Evolutionary conservation across 2,888 invertebrate species (phyloP).

Genomic region (Ormyrus pomaceus): DNA sequence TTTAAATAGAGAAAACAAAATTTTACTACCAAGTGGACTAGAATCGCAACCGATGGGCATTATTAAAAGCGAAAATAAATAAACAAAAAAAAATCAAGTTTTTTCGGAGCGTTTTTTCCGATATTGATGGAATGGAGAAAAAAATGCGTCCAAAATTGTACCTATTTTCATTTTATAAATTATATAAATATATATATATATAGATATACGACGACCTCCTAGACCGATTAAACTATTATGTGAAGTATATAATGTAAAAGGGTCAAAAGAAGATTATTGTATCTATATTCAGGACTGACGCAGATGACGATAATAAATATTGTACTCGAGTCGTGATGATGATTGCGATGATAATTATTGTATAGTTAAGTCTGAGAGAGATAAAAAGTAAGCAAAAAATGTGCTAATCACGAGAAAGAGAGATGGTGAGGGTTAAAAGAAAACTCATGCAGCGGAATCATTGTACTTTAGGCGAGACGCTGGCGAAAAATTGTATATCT

Average conservation of each 20-base stretch:
- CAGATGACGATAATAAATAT: conserved; percentile 68
- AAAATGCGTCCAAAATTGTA: conserved; percentile 75
- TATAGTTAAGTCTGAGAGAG: conserved; percentile 70
- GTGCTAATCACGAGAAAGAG: conserved; percentile 58
- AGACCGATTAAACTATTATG: conserved; percentile 69
- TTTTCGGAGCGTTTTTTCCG: conserved; percentile 75
- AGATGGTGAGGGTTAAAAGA: conserved; percentile 20
- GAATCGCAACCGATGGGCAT: conserved; percentile 76
- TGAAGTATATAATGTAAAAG: conserved; percentile 66
- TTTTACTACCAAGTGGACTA: conserved; percentile 76
- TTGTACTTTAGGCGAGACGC: conserved; percentile 56
- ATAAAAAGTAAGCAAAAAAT: conserved; percentile 65
- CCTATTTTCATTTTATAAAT: conserved; percentile 76
- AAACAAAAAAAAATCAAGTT: conserved; percentile 56
- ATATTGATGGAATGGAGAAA: conserved; percentile 62
- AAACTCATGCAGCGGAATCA: conserved; percentile 47
- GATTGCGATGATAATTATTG: conserved; percentile 67
- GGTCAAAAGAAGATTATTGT: conserved; percentile 71
- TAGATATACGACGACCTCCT: conserved; percentile 72
- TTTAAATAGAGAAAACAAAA: conserved; percentile 65
- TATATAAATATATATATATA: conserved; percentile 70
- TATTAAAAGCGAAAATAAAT: conserved; percentile 69
- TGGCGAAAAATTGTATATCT: conserved; percentile 60
- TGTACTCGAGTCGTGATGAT: conserved; percentile 74
- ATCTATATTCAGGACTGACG: conserved; percentile 73